These are phyloP conservation scores for Drosophila hydei DNA, from an alignment of 1,140 invertebrate species.

Conservation along the genomic window DNA sequence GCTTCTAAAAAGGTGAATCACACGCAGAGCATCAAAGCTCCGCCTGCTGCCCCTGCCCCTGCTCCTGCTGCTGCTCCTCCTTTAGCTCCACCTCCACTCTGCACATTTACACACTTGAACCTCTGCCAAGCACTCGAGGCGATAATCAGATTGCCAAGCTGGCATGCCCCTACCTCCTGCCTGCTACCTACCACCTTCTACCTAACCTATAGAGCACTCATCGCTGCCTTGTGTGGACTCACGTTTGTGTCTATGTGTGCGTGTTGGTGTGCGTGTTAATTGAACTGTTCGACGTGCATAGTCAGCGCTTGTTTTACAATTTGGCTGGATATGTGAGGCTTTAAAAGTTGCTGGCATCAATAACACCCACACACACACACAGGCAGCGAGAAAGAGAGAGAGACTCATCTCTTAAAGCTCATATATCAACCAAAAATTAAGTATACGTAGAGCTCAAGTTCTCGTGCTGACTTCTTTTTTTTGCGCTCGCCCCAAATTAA, in stretches of 20 bases:
- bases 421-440: slow-evolving; percentile 12
- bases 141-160: slow-evolving; percentile 70
- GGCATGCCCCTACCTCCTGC: background rate
- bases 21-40: slow-evolving; percentile 10
- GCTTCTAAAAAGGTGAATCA: slow-evolving; percentile 14
- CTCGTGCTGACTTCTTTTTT: background rate
- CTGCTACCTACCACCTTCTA: background rate
- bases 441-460: background rate
- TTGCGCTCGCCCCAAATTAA: slow-evolving; percentile 12
- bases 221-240: background rate
- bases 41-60: no score
- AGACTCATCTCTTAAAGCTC: slow-evolving; percentile 3
- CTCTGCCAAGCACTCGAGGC: slow-evolving; percentile 60
- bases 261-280: slow-evolving; percentile 29
- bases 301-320: slow-evolving; percentile 66
- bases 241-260: slow-evolving; percentile 8
- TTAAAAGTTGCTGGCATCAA: slow-evolving; percentile 17
- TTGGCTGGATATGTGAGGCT: slow-evolving; percentile 30
- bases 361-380: background rate
- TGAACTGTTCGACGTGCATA: slow-evolving; percentile 42
- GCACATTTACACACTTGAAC: slow-evolving; percentile 14
- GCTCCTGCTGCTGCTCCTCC: no score
- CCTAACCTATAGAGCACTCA: background rate
- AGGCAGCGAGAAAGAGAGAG: background rate
- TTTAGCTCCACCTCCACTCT: no score